Evolutionary conservation across 2,113 vertebrate species (phyloP).

Genomic region (Myanophis thanlyinensis): DNA sequence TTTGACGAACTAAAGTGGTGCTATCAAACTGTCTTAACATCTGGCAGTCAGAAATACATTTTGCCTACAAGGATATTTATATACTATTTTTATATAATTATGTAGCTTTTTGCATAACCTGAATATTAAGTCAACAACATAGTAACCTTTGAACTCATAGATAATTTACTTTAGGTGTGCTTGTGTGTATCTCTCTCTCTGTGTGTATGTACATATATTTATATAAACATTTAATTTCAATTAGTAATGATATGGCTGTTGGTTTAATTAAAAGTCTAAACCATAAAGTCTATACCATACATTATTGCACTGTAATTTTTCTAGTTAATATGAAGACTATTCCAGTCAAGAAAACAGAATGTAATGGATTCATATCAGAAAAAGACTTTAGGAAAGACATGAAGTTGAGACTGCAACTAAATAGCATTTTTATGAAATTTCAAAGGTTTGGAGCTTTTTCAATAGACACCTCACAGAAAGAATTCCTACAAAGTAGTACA

Average conservation of each 20-base stretch:
- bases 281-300: background rate
- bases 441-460: background rate
- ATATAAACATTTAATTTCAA: slow-evolving; percentile 20
- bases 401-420: background rate
- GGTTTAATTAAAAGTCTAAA: slow-evolving; percentile 34
- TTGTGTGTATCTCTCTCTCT: slow-evolving; percentile 25
- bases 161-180: slow-evolving; percentile 6
- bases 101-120: slow-evolving; percentile 17
- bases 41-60: background rate
- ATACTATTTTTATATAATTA: background rate
- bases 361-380: background rate
- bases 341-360: slow-evolving; percentile 6
- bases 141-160: slow-evolving; percentile 16
- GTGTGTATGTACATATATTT: slow-evolving; percentile 16
- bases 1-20: slow-evolving; percentile 22
- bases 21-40: background rate
- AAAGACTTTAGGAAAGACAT: slow-evolving; percentile 19
- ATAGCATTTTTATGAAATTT: background rate
- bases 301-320: background rate
- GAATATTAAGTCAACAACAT: background rate
- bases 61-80: background rate
- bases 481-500: background rate
- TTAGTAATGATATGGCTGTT: background rate
- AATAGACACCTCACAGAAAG: background rate
- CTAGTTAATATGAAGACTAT: background rate